A percentile compares a stretch with the other conserved stretches of the same genome.
Conservation (phyloP, 2,113 vertebrate genomes). For the Heterocephalus glaber region DNA sequence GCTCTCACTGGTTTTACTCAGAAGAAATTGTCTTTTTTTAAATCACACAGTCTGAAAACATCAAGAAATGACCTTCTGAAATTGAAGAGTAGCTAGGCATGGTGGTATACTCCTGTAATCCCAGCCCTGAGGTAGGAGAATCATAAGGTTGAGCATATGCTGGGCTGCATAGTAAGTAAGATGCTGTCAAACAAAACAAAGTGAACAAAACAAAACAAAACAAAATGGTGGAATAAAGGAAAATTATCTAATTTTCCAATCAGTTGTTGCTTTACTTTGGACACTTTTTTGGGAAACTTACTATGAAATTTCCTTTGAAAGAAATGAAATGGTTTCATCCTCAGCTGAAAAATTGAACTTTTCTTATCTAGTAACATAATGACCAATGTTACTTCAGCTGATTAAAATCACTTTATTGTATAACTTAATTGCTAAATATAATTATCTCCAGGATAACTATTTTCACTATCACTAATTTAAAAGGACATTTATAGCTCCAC, state of each 20-base stretch:
- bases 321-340: not conserved
- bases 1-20: not conserved
- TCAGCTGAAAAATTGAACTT: not conserved
- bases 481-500: not conserved
- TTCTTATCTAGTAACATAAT: not conserved
- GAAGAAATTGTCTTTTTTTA: not conserved
- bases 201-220: not conserved
- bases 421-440: conserved; percentile 45
- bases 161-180: not conserved
- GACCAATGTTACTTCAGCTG: not conserved
- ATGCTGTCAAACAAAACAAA: not conserved
- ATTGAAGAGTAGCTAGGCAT: not conserved
- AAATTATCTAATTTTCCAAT: conserved; percentile 9
- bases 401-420: conserved; percentile 32
- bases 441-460: conserved; percentile 46
- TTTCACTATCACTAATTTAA: conserved; percentile 38
- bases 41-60: not conserved
- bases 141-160: not conserved
- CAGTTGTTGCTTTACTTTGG: not conserved
- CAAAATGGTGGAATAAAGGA: not conserved
- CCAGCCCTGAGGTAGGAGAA: not conserved
- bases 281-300: not conserved
- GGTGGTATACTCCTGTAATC: not conserved
- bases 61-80: not conserved
- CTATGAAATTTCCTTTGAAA: not conserved